phyloP scores from a whole-genome alignment of 2,113 vertebrate species.

The Regulus satrapa region DNA sequence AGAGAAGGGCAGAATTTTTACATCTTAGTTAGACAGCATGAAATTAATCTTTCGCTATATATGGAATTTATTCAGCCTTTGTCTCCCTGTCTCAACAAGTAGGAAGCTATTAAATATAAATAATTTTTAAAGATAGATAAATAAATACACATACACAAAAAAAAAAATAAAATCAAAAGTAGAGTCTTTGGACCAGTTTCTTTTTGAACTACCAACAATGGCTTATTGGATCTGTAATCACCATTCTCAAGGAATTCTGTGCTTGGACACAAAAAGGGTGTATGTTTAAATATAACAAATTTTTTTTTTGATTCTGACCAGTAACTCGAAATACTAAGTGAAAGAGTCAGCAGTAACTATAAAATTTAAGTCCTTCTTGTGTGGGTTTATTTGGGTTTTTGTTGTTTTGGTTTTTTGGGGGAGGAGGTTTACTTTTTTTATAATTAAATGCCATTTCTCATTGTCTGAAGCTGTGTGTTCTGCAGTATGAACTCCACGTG shows the following conservation, averaged over 20 bases:
- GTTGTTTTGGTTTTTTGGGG: no score
- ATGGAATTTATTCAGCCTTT: conserved; percentile 20
- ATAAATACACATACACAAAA: neutral
- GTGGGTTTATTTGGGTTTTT: no score
- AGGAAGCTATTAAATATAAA: neutral
- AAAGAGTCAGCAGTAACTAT: neutral
- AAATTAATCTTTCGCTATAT: conserved; percentile 3
- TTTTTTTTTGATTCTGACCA: neutral
- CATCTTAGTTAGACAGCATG: conserved; percentile 23
- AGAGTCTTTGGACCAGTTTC: neutral
- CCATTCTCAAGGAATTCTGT: neutral
- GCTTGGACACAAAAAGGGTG: rapidly evolving
- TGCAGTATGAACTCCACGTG: neutral
- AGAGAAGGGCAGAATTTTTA: conserved; percentile 1
- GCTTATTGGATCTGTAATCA: neutral
- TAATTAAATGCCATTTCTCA: neutral
- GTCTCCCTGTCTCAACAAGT: neutral
- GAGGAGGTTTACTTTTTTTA: rapidly evolving
- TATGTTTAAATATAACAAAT: neutral
- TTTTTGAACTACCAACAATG: neutral
- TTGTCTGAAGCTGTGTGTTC: neutral
- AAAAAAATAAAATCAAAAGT: neutral
- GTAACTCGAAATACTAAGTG: neutral
- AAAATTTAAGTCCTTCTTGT: neutral
- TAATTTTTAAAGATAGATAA: neutral